Evolutionary conservation across 37 sponge, comb jelly and placozoan species (phyloP), one percentile per base, ranked within the genome.

Genomic region (Halisarca cf. caerulea): DNA sequence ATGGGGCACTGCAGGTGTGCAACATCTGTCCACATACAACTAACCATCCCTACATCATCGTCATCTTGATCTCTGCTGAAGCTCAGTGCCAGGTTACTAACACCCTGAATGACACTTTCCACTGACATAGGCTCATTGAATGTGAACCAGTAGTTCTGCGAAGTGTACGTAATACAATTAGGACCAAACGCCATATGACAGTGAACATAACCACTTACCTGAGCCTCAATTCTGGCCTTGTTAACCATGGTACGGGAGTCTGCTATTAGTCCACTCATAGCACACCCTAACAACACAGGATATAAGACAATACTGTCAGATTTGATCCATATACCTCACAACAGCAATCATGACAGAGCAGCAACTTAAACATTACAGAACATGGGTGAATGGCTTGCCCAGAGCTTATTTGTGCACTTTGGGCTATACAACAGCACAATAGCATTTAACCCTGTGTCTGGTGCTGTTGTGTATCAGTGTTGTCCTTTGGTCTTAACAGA

Each of bases 191-290:
- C 11, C 57, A 15, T 15, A 62, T 62, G 64, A 28, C 64, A 30
- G n/a, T 11, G 11, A 47, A 11, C 6, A 47, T 47, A 47, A 47
- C 6, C 9, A 69, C 3, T 25, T 83, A 87, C 88, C 89, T 93
- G 98, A 1, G 96, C 94, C 40, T 98, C 99, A 45, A 96, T 91
- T 15, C 99, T 70, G 17, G 99, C 99, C 77, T 89, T 91, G 80
- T 98, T 96, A 39, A 98, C 92, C 91, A 98, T 84, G 51, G 94
- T 96, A 58, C 96, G 83, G 32, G 99, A 90, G 85, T 98, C 99
- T 2, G 99, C 99, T 74, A 96, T 94, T 14, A 98, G 89, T 30
- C 99, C 99, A 84, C 96, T 96, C 91, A 96, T 89, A 0, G 96
- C 99, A 86, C 99, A 98, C 3, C 89, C 96, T 93, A 58, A 5